Evolutionary conservation across 2,888 invertebrate genomes (phyloP).

Genomic region (Drosophila colorata): DNA sequence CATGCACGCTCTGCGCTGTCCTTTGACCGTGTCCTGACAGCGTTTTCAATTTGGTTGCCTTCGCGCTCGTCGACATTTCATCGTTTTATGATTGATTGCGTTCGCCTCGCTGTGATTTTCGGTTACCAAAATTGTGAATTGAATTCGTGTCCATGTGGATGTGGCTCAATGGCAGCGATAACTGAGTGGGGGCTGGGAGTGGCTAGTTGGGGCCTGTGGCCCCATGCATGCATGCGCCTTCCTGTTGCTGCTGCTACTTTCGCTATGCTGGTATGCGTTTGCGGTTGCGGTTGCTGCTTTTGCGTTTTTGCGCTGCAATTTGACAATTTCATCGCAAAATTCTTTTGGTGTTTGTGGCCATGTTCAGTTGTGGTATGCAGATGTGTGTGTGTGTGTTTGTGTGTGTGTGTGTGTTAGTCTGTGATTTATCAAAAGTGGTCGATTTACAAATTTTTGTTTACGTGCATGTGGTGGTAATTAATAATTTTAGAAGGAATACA

Average conservation of each 20-base stretch:
- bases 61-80: slow-evolving; percentile 67
- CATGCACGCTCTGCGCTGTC: slow-evolving; percentile 2
- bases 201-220: neutral
- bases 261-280: slow-evolving; percentile 54
- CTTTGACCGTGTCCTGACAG: slow-evolving; percentile 35
- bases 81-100: slow-evolving; percentile 82
- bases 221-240: slow-evolving; percentile 3
- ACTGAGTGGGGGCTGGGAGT: neutral
- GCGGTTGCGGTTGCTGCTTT: slow-evolving; percentile 74
- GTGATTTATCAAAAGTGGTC: slow-evolving; percentile 72
- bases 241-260: slow-evolving; percentile 3
- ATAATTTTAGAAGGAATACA: slow-evolving; percentile 45
- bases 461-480: slow-evolving; percentile 56
- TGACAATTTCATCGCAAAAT: slow-evolving; percentile 81
- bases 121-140: slow-evolving; percentile 75
- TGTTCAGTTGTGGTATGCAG: slow-evolving; percentile 56
- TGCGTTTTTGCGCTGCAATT: slow-evolving; percentile 77
- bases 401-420: slow-evolving; percentile 7
- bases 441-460: slow-evolving; percentile 53
- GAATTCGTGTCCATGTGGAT: slow-evolving; percentile 53
- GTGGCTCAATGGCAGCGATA: slow-evolving; percentile 13
- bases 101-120: slow-evolving; percentile 73
- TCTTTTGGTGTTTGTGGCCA: slow-evolving; percentile 79
- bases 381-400: slow-evolving; percentile 8
- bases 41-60: slow-evolving; percentile 46